phyloP scores from a whole-genome alignment of 2,888 invertebrate genomes.

The Napeogenes sylphis region DNA sequence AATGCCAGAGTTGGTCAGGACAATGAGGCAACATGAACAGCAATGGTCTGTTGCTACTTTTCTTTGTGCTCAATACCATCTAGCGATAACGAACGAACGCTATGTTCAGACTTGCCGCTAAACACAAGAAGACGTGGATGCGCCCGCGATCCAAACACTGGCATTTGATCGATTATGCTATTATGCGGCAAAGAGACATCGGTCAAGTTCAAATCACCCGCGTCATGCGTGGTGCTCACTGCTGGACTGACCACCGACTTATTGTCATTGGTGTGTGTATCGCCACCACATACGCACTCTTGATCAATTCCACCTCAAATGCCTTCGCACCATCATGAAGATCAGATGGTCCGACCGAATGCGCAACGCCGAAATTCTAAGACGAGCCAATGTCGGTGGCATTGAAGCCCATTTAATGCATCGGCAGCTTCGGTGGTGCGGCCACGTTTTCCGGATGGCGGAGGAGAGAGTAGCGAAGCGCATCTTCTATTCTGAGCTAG shows the following conservation, averaged over 20 bases:
- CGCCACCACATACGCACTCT: too few relatives aligned
- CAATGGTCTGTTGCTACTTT: constrained; percentile 32
- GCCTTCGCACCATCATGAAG: too few relatives aligned
- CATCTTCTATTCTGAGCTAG: too few relatives aligned
- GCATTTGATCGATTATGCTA: constrained; percentile 32
- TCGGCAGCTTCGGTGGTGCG: too few relatives aligned
- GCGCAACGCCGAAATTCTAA: too few relatives aligned
- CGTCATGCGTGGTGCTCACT: constrained; percentile 33
- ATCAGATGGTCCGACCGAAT: too few relatives aligned
- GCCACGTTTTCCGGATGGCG: too few relatives aligned
- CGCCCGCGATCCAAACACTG: constrained; percentile 37
- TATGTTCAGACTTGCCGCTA: constrained; percentile 33
- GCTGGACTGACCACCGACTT: constrained; percentile 34
- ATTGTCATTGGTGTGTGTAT: too few relatives aligned
- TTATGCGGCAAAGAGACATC: constrained; percentile 27
- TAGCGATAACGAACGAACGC: constrained; percentile 33
- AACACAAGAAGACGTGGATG: constrained; percentile 38
- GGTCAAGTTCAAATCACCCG: constrained; percentile 32
- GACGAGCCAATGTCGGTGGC: too few relatives aligned
- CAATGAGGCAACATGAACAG: constrained; percentile 31
- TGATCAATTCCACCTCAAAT: too few relatives aligned
- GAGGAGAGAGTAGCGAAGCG: too few relatives aligned
- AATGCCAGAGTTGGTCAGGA: constrained; percentile 28
- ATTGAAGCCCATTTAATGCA: too few relatives aligned
- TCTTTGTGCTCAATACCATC: constrained; percentile 31